Evolutionary conservation across 2,888 invertebrate genomes (phyloP).

Genomic region (Drosophila emarginata): DNA sequence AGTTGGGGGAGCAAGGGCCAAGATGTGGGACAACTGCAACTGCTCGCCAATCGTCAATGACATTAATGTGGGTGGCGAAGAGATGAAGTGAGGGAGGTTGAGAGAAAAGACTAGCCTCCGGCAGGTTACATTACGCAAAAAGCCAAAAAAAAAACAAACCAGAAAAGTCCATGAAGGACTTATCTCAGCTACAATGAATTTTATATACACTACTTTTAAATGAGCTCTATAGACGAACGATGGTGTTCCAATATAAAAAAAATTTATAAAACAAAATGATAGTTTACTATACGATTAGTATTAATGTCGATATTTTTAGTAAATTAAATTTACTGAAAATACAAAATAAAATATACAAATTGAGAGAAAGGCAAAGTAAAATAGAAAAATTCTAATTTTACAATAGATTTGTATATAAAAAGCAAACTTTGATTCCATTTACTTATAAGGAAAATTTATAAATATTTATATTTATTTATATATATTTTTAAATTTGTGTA

Average conservation of each 20-base stretch:
- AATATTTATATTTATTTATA: background rate
- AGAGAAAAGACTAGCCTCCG: conserved; percentile 23
- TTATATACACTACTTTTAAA: background rate
- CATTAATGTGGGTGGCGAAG: conserved; percentile 3
- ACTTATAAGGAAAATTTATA: too few relatives aligned
- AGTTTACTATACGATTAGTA: too few relatives aligned
- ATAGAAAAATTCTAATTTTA: too few relatives aligned
- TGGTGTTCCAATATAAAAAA: too few relatives aligned
- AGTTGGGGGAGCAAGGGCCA: conserved; percentile 14
- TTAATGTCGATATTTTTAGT: too few relatives aligned
- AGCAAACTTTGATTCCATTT: too few relatives aligned
- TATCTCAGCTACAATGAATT: background rate
- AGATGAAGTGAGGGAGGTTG: background rate
- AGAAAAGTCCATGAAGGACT: conserved; percentile 6
- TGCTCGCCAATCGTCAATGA: conserved; percentile 57
- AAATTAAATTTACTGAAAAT: too few relatives aligned
- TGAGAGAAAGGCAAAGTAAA: too few relatives aligned
- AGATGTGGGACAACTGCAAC: conserved; percentile 31
- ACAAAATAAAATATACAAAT: too few relatives aligned
- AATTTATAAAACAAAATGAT: too few relatives aligned
- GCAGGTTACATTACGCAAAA: conserved; percentile 47
- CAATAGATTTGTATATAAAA: too few relatives aligned
- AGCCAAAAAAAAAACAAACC: conserved; percentile 15
- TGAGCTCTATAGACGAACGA: too few relatives aligned
- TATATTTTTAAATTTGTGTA: background rate